Evolutionary conservation across 2,113 vertebrate genomes (phyloP).

Genomic region (Micronycteris hirsuta): DNA sequence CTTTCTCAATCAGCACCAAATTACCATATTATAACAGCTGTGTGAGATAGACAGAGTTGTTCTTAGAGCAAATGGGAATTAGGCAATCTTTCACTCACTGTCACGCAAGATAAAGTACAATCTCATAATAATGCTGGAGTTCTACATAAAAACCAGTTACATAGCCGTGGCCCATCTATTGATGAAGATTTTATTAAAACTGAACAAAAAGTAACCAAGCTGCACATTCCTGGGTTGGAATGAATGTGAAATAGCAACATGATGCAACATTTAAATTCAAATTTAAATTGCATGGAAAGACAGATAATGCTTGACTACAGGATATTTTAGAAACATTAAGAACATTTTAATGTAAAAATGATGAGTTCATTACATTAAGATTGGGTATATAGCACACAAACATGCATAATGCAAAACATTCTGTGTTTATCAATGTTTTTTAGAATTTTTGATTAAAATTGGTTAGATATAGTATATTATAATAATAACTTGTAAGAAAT

Average conservation of each 20-base stretch:
- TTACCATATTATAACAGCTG: conserved; percentile 45
- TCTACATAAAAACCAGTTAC: conserved; percentile 11
- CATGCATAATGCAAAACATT: neutral
- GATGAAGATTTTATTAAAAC: neutral
- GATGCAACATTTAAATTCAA: neutral
- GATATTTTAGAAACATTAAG: neutral
- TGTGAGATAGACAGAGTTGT: conserved; percentile 1
- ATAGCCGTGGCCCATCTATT: neutral
- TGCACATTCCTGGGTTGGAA: neutral
- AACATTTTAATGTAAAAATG: neutral
- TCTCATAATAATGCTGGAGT: neutral
- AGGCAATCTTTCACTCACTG: conserved; percentile 36
- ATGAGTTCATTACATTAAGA: neutral
- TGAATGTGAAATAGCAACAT: neutral
- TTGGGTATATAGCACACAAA: neutral
- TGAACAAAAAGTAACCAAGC: neutral
- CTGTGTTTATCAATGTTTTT: neutral
- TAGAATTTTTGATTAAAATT: neutral
- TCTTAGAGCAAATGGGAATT: conserved; percentile 37
- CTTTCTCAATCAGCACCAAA: conserved; percentile 29
- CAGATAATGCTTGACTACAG: neutral
- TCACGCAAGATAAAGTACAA: conserved; percentile 37
- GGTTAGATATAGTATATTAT: neutral
- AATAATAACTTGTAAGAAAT: neutral
- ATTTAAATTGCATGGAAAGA: neutral